A percentile compares a stretch with the other conserved stretches of the same genome.
Evolutionary conservation across 2,888 invertebrate genomes (phyloP).

Genomic region (Strigamia transsilvanica): DNA sequence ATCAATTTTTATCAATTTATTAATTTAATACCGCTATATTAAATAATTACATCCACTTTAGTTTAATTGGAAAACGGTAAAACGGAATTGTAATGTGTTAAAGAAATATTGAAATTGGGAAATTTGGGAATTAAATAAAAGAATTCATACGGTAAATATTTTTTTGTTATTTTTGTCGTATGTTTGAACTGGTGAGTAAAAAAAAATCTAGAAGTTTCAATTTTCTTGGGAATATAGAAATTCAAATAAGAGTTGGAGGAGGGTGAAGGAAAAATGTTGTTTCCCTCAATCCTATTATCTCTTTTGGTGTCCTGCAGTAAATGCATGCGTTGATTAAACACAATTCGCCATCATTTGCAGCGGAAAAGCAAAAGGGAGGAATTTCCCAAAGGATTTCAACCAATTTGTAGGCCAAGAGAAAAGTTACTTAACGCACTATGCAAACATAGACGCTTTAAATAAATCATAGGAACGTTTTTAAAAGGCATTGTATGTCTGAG

Average conservation of each 20-base stretch:
- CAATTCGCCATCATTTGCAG: constrained; percentile 44
- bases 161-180: neutral
- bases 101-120: neutral
- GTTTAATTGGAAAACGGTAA: neutral
- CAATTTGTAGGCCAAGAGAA: constrained; percentile 35
- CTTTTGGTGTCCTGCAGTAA: constrained; percentile 33
- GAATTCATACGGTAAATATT: neutral
- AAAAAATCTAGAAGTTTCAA: neutral
- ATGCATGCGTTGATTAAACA: constrained; percentile 38
- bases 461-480: neutral
- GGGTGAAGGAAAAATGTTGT: constrained; percentile 1
- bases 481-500: neutral
- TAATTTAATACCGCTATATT: no score
- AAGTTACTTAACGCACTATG: neutral
- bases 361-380: constrained; percentile 7
- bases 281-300: constrained; percentile 41
- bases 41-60: neutral
- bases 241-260: neutral
- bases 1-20: no score
- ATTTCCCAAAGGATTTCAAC: constrained; percentile 24
- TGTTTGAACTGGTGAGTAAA: neutral
- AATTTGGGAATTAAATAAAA: neutral
- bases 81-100: neutral
- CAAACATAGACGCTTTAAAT: neutral
- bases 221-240: constrained; percentile 11